Base-by-base conservation (phyloP, 2,113 vertebrate genomes). In the Rhinoderma darwinii region DNA sequence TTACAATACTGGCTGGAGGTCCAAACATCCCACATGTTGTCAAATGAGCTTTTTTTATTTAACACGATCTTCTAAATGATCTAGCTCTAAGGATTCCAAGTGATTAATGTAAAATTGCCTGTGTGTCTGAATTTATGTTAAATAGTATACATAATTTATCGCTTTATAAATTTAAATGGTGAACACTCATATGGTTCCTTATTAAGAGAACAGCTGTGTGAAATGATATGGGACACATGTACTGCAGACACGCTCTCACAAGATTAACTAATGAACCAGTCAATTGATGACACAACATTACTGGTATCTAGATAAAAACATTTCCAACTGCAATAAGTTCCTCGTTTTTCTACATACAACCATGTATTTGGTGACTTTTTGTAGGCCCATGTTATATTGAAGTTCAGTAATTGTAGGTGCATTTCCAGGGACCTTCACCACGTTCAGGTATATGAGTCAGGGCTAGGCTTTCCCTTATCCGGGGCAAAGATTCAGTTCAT, bases 141-240 rank as follows among this genome's bases (percentile, higher is more conserved):
- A 27, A 18, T 44, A 82, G 51, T 83, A 8, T 50, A 35, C 63
- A 50, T 70, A 27, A 63, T 44, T 32, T 63, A 82, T 61, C 43
- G 51, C 7, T 37, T n/a, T 50, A 4, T 51, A 32, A 44, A 50
- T 50, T 51, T 30, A 20, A 50, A 20, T 32, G 27, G 12, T 51
- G 74, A 25, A 27, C 41, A 8, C 41, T 75, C 73, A 75, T 30
- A 75, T 4, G 12, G 27, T 11, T 25, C 35, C 70, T 27, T 44
- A 74, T 43, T 74, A 74, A 43, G 39, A n/a, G 39, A 74, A 75
- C 73, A 75, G 22, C 73, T 47, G 41, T 27, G n/a, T 15, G 41
- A 47, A 27, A 75, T 44, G 73, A 75, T 44, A 47, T 17, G 41
- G 73, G 73, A 27, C 73, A 27, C 54, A 43, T 5, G 73, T 27